Base-by-base conservation (phyloP, 2,797 vertebrate species). In the Epinephelus malabaricus region DNA sequence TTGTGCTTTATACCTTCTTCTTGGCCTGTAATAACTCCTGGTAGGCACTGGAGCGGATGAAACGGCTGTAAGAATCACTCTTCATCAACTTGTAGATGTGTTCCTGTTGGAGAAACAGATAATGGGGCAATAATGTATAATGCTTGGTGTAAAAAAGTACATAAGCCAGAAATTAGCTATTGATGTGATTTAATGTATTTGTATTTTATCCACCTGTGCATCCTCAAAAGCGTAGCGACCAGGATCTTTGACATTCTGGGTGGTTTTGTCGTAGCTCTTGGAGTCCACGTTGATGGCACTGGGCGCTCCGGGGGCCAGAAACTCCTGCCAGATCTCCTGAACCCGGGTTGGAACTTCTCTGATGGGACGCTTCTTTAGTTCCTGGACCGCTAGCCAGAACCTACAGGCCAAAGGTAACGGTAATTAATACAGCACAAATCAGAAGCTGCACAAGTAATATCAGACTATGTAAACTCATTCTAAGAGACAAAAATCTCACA, bases 31-130 rank as follows among this genome's bases (percentile, higher is more conserved):
- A 96, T 94, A 99, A 96, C 93, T 99, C 97, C 96, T 99, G 98
- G 94, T 99, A 99, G 97, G 97, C 97, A 97, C 96, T 98, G 95
- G 98, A 99, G 95, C 98, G 97, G 95, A 99, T 97, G 95, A 99
- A 99, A 93, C 98, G 98, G 86, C 97, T 98, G 87, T 99, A 99
- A 78, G 98, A 99, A 93, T 99, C 98, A 90, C 98, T 99, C 95
- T 99, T 99, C 98, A 99, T 99, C 96, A 99, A 90, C 92, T 99
- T 99, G 95, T 98, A 99, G 96, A 99, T 99, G 91, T 99, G 98
- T 95, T 98, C 98, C 98, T 99, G 93, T 70, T 88, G 92, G 8
- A 76, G 46, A 87, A 69, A 82, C 45, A 73, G 17, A 82, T 40
- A 30, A 61, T 11, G 38, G 21, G 5, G 65, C 34, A 74, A 56